These are phyloP conservation scores for Chrysolina haemoptera DNA, from an alignment of 2,888 invertebrate species.

Conservation along the genomic window DNA sequence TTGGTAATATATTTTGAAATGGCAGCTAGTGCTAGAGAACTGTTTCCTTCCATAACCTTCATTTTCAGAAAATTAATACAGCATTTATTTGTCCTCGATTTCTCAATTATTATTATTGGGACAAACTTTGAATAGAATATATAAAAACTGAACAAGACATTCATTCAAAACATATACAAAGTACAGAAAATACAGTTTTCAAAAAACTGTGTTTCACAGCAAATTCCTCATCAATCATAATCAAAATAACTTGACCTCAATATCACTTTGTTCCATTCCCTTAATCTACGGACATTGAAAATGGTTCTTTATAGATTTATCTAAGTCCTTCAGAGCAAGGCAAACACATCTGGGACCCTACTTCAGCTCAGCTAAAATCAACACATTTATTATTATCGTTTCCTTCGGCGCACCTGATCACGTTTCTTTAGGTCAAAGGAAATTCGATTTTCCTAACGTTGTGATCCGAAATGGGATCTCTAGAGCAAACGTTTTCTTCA, in stretches of 20 bases:
- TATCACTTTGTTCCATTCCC: neutral
- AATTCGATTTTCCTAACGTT: conserved; percentile 31
- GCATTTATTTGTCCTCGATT: no score
- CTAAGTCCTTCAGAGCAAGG: conserved; percentile 1
- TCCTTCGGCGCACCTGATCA: conserved; percentile 39
- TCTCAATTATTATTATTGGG: no score
- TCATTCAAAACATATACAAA: no score
- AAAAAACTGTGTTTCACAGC: no score
- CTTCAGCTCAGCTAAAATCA: conserved; percentile 36
- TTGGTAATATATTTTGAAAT: no score
- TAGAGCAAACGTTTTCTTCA: neutral
- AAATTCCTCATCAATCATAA: no score
- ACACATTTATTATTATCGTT: conserved; percentile 44
- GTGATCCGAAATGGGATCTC: conserved; percentile 2
- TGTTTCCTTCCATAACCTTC: no score
- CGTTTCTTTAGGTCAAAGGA: conserved; percentile 30
- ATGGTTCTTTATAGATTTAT: conserved; percentile 17
- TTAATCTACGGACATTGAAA: neutral
- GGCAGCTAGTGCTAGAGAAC: no score
- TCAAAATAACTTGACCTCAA: neutral
- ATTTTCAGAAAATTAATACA: no score
- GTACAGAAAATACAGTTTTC: no score
- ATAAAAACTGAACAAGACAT: no score
- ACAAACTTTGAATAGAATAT: no score
- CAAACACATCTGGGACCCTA: conserved; percentile 22